Conservation (phyloP, 2,113 vertebrate species). For the Cettia cetti region DNA sequence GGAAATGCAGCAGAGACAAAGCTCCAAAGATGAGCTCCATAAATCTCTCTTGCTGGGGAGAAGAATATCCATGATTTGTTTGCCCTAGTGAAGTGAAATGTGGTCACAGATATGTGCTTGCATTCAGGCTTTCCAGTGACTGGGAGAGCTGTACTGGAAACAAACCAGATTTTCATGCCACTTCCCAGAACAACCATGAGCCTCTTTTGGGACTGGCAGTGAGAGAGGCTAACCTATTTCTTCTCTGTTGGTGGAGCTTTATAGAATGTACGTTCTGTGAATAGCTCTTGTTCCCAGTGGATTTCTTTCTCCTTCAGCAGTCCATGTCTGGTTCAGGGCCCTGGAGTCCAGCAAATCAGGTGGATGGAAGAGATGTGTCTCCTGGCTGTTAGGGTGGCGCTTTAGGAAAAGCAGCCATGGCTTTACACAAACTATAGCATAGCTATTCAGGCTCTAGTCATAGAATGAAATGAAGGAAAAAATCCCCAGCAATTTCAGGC, state of each 20-base stretch:
- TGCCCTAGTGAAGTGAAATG: neutral
- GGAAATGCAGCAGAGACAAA: neutral
- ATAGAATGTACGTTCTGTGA: neutral
- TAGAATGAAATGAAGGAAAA: neutral
- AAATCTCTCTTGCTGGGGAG: neutral
- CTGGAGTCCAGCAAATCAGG: neutral
- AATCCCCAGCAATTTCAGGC: neutral
- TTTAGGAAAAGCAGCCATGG: neutral
- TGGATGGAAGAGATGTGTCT: neutral
- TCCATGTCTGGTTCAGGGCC: neutral
- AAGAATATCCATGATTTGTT: neutral
- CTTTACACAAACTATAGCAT: neutral
- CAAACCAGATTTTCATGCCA: neutral
- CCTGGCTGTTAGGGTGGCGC: neutral
- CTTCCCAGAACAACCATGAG: fast-evolving
- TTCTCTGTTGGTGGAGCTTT: neutral
- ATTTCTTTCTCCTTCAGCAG: neutral
- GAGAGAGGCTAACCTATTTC: neutral
- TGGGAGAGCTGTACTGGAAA: neutral
- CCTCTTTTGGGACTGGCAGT: neutral
- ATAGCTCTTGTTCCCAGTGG: neutral
- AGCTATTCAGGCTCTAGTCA: neutral
- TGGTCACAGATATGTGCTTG: neutral
- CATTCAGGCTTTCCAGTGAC: neutral
- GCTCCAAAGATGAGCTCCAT: neutral